Conservation (phyloP, 2,888 invertebrate genomes). For the Eupelmus urozonus region DNA sequence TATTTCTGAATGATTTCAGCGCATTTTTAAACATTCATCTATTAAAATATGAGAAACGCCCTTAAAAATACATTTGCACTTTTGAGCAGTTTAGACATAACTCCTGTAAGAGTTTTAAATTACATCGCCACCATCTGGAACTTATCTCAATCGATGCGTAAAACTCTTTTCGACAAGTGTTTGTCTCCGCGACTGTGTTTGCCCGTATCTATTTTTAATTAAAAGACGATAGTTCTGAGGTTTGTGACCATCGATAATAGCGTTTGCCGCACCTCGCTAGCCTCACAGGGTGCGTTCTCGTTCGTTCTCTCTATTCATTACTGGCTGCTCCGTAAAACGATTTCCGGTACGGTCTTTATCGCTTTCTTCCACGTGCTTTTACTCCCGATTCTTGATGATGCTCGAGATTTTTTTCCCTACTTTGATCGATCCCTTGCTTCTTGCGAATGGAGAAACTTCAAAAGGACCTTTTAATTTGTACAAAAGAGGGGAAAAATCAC, state of each 20-base stretch:
- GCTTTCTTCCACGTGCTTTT: constrained; percentile 40
- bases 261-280: not conserved
- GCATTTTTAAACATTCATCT: no score
- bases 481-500: not conserved
- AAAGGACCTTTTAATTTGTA: constrained; percentile 20
- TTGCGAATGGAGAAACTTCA: not conserved
- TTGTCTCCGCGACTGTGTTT: constrained; percentile 30
- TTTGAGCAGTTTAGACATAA: no score
- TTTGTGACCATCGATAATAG: constrained; percentile 28
- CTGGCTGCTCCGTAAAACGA: constrained; percentile 47
- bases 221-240: constrained; percentile 35
- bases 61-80: no score
- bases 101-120: no score
- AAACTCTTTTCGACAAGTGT: constrained; percentile 15
- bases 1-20: no score
- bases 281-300: constrained; percentile 11
- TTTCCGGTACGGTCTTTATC: constrained; percentile 52
- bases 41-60: no score
- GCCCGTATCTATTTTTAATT: constrained; percentile 52
- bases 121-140: no score
- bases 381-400: constrained; percentile 26
- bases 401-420: constrained; percentile 27
- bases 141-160: no score
- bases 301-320: constrained; percentile 52
- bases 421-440: constrained; percentile 19